A percentile compares a stretch with the other conserved stretches of the same genome.
These are phyloP conservation scores for Drosophila repleta DNA, from an alignment of 1,140 invertebrate species.

Conservation along the genomic window DNA sequence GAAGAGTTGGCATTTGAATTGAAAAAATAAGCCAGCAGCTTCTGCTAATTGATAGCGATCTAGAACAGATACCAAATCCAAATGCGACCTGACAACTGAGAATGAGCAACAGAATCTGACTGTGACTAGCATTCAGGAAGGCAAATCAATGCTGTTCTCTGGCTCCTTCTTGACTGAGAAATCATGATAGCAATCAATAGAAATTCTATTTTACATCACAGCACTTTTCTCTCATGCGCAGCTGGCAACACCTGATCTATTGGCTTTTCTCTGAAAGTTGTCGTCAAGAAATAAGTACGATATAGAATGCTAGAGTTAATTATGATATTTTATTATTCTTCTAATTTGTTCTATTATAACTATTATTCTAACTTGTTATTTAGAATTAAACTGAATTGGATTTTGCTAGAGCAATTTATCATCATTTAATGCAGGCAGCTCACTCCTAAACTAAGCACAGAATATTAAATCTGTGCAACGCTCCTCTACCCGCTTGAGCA, in stretches of 20 bases:
- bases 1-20: slow-evolving; percentile 68
- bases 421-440: too few species aligned
- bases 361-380: too few species aligned
- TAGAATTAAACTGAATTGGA: too few species aligned
- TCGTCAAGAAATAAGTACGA: too few species aligned
- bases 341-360: too few species aligned
- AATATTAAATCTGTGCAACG: too few species aligned
- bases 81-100: slow-evolving; percentile 32
- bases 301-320: too few species aligned
- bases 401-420: too few species aligned
- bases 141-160: slow-evolving; percentile 2
- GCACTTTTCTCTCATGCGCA: slow-evolving; percentile 4
- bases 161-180: background rate
- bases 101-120: slow-evolving; percentile 11
- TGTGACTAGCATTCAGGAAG: slow-evolving; percentile 1
- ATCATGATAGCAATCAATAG: slow-evolving; percentile 5
- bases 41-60: slow-evolving; percentile 51
- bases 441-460: too few species aligned
- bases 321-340: too few species aligned
- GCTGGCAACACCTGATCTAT: background rate
- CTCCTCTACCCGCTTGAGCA: too few species aligned
- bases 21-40: slow-evolving; percentile 35
- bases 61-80: slow-evolving; percentile 38
- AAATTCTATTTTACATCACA: background rate
- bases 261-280: too few species aligned